A percentile compares a stretch with the other conserved stretches of the same genome.
These are phyloP conservation scores for Apodemus speciosus DNA, from an alignment of 2,113 vertebrate genomes.

Conservation along the genomic window DNA sequence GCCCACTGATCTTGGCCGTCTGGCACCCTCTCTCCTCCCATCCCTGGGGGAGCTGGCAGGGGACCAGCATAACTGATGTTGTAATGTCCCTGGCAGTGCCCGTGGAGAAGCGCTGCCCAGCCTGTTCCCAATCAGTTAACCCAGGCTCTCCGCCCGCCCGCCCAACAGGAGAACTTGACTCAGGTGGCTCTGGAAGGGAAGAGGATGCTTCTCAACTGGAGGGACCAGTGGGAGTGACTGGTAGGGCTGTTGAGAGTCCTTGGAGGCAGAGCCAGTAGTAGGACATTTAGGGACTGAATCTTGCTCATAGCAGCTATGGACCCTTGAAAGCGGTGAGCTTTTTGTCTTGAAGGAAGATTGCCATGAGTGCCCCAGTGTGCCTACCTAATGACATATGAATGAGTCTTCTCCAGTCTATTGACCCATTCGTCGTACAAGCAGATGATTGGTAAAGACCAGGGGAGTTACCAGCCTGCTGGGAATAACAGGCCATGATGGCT, in stretches of 20 bases:
- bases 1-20: conserved; percentile 69
- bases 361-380: background rate
- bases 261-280: background rate
- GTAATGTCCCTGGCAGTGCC: conserved; percentile 78
- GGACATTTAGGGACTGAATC: background rate
- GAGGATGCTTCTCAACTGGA: background rate
- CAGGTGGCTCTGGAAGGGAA: background rate
- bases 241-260: background rate
- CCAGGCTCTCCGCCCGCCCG: conserved; percentile 13
- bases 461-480: background rate
- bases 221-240: background rate
- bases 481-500: background rate
- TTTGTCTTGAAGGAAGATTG: background rate
- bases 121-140: conserved; percentile 72
- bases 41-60: conserved; percentile 76
- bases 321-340: background rate
- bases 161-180: conserved; percentile 56
- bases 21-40: conserved; percentile 74
- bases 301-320: background rate
- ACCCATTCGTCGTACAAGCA: background rate
- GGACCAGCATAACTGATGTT: conserved; percentile 68
- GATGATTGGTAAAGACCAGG: background rate
- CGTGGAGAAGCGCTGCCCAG: conserved; percentile 54
- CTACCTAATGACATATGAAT: background rate
- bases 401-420: background rate